Evolutionary conservation across 2,797 vertebrate genomes (phyloP), one percentile per base, ranked within the genome.

Genomic region (Meriones psammophilus): DNA sequence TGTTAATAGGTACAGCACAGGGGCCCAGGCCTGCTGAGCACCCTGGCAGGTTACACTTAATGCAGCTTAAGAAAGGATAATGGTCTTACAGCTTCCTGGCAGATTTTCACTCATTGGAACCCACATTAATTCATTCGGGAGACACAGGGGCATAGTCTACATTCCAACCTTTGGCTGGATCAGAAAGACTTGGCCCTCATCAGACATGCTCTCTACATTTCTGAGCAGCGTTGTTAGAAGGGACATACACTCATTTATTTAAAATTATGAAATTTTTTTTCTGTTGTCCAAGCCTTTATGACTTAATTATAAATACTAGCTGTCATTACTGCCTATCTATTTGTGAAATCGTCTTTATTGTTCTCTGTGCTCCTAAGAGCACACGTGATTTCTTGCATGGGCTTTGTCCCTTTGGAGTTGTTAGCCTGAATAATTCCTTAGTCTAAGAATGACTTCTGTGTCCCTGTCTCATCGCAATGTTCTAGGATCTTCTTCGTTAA

Each of bases 391-490:
- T 92, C 54, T 46, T 84, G n/a, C 66, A 3, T 60, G 30, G 54
- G 1, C 28, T 42, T 22, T 60, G 68, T 81, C 56, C 9, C n/a
- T 86, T 15, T 33, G 66, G 46, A 9, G 84, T 66, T 81, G 24
- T 93, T 77, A 88, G 50, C 28, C 30, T 77, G 36, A 39, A 87
- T 93, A 89, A 66, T 39, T 58, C n/a, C 68, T 71, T 62, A 77
- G 20, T 77, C 36, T 88, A 28, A 74, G 60, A 39, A 79, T 81
- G 71, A 60, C 17, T 84, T 89, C 58, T 58, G 30, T 81, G 26
- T 58, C 42, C n/a, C 42, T 46, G 1, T 30, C 12, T 42, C 83
- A 39, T 79, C 14, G 12, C 33, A 50, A 4, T 46, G 54, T 54
- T 71, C 30, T 30, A 3, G 62, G 22, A 9, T 62, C 92, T 91